phyloP scores from a whole-genome alignment of 2,888 invertebrate genomes.

The Hypena proboscidalis region DNA sequence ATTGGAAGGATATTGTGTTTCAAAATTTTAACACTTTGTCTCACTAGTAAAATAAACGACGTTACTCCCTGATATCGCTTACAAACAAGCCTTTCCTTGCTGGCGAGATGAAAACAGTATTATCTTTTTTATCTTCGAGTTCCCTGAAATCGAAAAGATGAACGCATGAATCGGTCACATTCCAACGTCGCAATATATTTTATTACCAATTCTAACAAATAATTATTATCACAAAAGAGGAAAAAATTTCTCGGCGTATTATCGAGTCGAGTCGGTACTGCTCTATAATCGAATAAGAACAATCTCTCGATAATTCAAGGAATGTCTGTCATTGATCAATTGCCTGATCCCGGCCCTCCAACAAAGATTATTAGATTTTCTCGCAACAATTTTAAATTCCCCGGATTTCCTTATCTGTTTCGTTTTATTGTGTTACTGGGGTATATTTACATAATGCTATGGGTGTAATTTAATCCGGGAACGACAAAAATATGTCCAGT shows the following conservation, averaged over 20 bases:
- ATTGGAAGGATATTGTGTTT: too few species aligned
- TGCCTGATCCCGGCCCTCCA: constrained; percentile 54
- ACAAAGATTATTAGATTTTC: constrained; percentile 62
- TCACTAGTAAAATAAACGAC: too few species aligned
- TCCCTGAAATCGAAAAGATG: too few species aligned
- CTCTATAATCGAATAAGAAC: constrained; percentile 45
- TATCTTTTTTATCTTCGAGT: too few species aligned
- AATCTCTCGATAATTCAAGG: constrained; percentile 59
- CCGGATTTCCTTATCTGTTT: constrained; percentile 44
- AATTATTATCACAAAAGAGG: constrained; percentile 21
- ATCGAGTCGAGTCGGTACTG: constrained; percentile 11
- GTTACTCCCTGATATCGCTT: too few species aligned
- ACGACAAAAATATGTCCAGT: too few species aligned
- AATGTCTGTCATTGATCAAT: constrained; percentile 63
- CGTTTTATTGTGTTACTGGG: constrained; percentile 41
- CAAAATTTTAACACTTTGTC: too few species aligned
- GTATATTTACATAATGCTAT: constrained; percentile 28
- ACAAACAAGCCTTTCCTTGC: too few species aligned
- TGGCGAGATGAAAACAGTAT: too few species aligned
- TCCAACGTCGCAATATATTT: constrained; percentile 8
- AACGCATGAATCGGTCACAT: constrained; percentile 1
- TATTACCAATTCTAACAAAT: constrained; percentile 14
- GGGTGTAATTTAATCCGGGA: too few species aligned
- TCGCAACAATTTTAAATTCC: constrained; percentile 54
- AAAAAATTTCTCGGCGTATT: constrained; percentile 23